Evolutionary conservation across 2,113 vertebrate genomes (phyloP).

Genomic region (Nettapus auritus): DNA sequence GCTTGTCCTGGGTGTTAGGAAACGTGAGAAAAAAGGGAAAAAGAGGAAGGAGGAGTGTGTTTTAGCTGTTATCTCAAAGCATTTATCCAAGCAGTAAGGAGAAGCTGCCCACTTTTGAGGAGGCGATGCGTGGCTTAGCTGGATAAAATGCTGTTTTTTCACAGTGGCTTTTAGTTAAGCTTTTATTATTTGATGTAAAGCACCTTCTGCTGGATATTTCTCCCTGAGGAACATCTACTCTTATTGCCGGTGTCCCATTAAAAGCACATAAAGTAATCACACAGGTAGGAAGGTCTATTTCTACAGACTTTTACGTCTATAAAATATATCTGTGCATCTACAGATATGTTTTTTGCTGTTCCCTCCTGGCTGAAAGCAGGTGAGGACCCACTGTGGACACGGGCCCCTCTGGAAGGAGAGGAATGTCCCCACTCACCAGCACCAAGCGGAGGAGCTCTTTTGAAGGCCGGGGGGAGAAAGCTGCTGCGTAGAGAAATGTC

Average conservation of each 20-base stretch:
- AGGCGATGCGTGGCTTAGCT: not conserved
- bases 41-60: rapidly evolving
- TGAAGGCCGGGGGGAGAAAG: constrained; percentile 71
- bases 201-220: not conserved
- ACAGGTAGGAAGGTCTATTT: not conserved
- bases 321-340: not conserved
- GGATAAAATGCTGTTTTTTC: not conserved
- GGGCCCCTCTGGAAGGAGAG: not conserved
- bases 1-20: constrained; percentile 39
- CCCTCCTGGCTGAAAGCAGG: not conserved
- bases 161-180: not conserved
- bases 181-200: not conserved
- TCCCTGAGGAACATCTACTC: not conserved
- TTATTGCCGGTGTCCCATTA: not conserved
- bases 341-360: not conserved
- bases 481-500: constrained; percentile 61
- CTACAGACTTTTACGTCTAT: not conserved
- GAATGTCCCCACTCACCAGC: constrained; percentile 34
- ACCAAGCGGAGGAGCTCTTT: constrained; percentile 62
- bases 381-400: not conserved
- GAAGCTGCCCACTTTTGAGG: not conserved
- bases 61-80: not conserved
- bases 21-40: rapidly evolving
- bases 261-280: not conserved
- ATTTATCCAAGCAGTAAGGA: not conserved